A percentile compares a stretch with the other conserved stretches of the same genome.
phyloP scores from a whole-genome alignment of 2,797 vertebrate species.

The Hemitrygon akajei region DNA sequence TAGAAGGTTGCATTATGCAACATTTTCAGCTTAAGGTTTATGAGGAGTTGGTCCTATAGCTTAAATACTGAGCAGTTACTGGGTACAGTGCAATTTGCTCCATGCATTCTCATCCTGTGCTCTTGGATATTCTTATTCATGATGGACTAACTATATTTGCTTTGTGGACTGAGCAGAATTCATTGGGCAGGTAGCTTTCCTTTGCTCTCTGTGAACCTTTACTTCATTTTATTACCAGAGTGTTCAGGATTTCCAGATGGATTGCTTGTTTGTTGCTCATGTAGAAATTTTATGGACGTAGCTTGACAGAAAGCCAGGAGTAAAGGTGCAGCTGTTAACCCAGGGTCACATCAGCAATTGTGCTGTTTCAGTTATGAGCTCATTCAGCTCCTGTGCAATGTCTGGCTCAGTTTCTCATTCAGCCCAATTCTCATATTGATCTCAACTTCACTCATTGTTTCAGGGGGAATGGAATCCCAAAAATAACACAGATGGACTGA shows the following conservation, averaged over 20 bases:
- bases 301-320: constrained; percentile 3
- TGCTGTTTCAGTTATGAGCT: constrained; percentile 19
- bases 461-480: not conserved
- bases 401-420: not conserved
- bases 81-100: not conserved
- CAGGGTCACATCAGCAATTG: constrained; percentile 15
- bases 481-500: constrained; percentile 5
- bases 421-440: not conserved
- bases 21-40: not conserved
- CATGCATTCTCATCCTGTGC: not conserved
- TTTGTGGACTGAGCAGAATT: not conserved
- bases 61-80: not conserved
- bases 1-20: too few species aligned
- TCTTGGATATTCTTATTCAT: not conserved
- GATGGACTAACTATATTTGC: not conserved
- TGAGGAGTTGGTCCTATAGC: not conserved
- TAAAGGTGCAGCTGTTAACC: constrained; percentile 6
- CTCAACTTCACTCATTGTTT: too few species aligned
- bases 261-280: constrained; percentile 7
- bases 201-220: not conserved
- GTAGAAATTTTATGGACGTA: not conserved
- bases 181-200: not conserved
- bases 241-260: not conserved
- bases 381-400: constrained; percentile 25
- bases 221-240: constrained; percentile 18